phyloP scores from a whole-genome alignment of 2,888 invertebrate genomes.

The Chironomus riparius region DNA sequence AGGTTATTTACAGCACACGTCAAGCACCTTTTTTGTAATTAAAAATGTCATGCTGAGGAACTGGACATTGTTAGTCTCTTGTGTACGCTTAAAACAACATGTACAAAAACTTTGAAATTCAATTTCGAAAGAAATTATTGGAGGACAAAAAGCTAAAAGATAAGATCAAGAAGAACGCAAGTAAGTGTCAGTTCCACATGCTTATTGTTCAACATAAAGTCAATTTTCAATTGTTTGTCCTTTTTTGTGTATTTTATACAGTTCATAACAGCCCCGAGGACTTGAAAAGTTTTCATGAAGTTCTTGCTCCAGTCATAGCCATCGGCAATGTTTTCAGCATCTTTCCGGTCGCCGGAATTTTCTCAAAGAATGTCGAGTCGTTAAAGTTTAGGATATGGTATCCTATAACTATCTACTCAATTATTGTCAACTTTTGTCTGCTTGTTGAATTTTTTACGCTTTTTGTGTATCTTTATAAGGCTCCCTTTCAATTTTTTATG shows the following conservation, averaged over 20 bases:
- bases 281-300: constrained; percentile 12
- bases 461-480: background rate
- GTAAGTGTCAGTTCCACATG: background rate
- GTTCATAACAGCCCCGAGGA: background rate
- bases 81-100: background rate
- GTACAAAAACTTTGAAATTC: constrained; percentile 5
- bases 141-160: background rate
- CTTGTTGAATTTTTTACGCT: background rate
- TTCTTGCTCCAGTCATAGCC: background rate
- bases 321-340: constrained; percentile 18
- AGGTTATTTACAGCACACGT: too few species aligned
- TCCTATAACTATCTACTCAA: constrained; percentile 12
- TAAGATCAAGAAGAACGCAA: background rate
- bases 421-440: background rate
- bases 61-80: too few species aligned
- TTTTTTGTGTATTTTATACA: background rate
- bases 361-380: background rate
- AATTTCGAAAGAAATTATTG: background rate
- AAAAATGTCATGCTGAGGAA: too few species aligned
- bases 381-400: constrained; percentile 7
- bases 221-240: background rate
- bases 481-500: constrained; percentile 13
- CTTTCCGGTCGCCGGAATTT: constrained; percentile 14
- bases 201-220: background rate
- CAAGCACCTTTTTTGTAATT: too few species aligned